Conservation (phyloP, 2,888 invertebrate genomes). For the Blera fallax region DNA sequence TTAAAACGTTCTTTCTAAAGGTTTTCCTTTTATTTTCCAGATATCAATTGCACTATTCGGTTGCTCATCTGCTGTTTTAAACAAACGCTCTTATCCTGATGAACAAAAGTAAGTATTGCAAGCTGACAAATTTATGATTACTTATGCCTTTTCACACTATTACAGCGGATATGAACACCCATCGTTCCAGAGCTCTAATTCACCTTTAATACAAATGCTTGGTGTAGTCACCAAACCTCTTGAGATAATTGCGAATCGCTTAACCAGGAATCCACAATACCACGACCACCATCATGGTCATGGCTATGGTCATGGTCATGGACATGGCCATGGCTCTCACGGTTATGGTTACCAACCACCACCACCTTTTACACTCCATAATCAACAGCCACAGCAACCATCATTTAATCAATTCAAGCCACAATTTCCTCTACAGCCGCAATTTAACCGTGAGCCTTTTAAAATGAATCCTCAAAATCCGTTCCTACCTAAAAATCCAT, state of each 20-base stretch:
- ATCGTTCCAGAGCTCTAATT: background rate
- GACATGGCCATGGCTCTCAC: background rate
- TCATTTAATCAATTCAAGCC: background rate
- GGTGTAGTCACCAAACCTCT: slow-evolving; percentile 2
- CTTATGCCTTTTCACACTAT: background rate
- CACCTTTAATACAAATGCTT: slow-evolving; percentile 10
- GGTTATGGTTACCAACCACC: background rate
- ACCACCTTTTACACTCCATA: background rate
- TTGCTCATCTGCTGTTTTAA: slow-evolving; percentile 15
- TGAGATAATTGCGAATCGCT: background rate
- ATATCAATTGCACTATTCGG: slow-evolving; percentile 17
- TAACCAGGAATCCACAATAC: background rate
- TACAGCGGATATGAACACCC: slow-evolving; percentile 11
- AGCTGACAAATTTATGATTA: background rate
- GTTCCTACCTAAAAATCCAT: slow-evolving; percentile 38
- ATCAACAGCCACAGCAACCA: background rate
- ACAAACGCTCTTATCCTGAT: slow-evolving; percentile 24
- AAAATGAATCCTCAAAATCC: slow-evolving; percentile 25
- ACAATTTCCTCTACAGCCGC: background rate
- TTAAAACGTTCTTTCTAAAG: background rate
- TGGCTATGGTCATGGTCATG: background rate
- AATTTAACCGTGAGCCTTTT: slow-evolving; percentile 16
- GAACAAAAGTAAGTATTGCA: slow-evolving; percentile 23
- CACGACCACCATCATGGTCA: slow-evolving; percentile 3
- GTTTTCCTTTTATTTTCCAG: background rate